Conservation (phyloP, 2,888 invertebrate species). For the Lepidonotus clava region DNA sequence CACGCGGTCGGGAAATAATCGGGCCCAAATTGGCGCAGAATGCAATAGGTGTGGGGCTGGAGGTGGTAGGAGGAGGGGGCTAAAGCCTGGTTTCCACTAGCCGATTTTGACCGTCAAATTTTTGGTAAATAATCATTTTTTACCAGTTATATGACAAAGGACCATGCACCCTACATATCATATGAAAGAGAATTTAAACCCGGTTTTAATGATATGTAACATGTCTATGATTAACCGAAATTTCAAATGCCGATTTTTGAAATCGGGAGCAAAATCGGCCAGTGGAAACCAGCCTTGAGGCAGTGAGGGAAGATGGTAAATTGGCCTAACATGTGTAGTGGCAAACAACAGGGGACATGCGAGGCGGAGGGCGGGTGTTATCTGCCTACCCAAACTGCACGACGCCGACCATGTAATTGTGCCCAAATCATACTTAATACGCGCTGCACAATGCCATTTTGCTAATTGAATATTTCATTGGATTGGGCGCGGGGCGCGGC, state of each 20-base stretch:
- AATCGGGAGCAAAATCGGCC: neutral
- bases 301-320: neutral
- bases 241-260: too few relatives aligned
- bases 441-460: conserved; percentile 22
- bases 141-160: too few relatives aligned
- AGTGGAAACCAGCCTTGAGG: neutral
- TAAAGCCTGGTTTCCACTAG: neutral
- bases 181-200: too few relatives aligned
- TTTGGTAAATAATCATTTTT: too few relatives aligned
- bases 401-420: conserved; percentile 37
- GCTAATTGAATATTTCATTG: conserved; percentile 47
- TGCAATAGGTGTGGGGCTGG: neutral
- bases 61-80: neutral
- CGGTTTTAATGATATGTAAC: too few relatives aligned
- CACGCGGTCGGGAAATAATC: neutral
- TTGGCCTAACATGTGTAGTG: conserved; percentile 6
- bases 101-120: too few relatives aligned
- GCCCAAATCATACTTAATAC: conserved; percentile 42
- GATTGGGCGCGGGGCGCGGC: neutral
- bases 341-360: conserved; percentile 40
- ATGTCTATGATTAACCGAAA: too few relatives aligned
- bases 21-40: neutral
- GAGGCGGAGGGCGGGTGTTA: conserved; percentile 9
- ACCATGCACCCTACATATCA: too few relatives aligned
- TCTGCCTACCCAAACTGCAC: neutral